Evolutionary conservation across 1,140 invertebrate genomes (phyloP).

Genomic region (Rhyzopertha dominica): DNA sequence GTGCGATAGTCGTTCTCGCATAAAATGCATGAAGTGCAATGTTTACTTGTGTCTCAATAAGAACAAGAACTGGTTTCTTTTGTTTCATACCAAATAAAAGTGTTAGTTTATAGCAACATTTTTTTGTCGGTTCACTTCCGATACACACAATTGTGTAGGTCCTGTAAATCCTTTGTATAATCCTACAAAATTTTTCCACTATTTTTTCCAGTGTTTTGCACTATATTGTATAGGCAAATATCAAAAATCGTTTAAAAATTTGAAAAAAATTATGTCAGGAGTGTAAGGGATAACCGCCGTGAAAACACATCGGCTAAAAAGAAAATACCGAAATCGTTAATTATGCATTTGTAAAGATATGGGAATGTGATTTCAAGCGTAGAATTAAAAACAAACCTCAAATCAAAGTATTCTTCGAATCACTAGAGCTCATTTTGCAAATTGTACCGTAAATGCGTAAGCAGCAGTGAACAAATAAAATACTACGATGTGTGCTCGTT

Average conservation of each 20-base stretch:
- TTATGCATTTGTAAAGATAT: slow-evolving; percentile 6
- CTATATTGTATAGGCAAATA: no score
- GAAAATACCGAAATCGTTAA: background rate
- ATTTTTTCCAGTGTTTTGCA: no score
- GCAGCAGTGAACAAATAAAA: slow-evolving; percentile 1
- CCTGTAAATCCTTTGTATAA: slow-evolving; percentile 7
- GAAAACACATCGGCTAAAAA: background rate
- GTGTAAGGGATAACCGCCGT: no score
- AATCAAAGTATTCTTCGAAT: slow-evolving; percentile 4
- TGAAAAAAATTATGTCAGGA: no score
- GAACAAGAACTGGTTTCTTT: slow-evolving; percentile 4
- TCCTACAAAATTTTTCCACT: background rate
- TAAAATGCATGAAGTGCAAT: slow-evolving; percentile 11
- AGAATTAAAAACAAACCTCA: slow-evolving; percentile 4
- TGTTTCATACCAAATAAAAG: slow-evolving; percentile 9
- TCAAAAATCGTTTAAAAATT: no score
- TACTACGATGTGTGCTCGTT: slow-evolving; percentile 11
- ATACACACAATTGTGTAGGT: slow-evolving; percentile 3
- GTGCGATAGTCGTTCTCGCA: slow-evolving; percentile 11
- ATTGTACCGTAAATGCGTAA: slow-evolving; percentile 3
- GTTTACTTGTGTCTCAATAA: no score
- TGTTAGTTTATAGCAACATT: background rate
- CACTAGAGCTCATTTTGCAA: background rate
- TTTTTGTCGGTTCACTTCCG: no score
- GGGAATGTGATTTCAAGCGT: slow-evolving; percentile 12